Percentiles rank a stretch among this genome's conserved stretches.
Conservation (phyloP, 2,797 vertebrate species). For the Rhodeus uyekii region DNA sequence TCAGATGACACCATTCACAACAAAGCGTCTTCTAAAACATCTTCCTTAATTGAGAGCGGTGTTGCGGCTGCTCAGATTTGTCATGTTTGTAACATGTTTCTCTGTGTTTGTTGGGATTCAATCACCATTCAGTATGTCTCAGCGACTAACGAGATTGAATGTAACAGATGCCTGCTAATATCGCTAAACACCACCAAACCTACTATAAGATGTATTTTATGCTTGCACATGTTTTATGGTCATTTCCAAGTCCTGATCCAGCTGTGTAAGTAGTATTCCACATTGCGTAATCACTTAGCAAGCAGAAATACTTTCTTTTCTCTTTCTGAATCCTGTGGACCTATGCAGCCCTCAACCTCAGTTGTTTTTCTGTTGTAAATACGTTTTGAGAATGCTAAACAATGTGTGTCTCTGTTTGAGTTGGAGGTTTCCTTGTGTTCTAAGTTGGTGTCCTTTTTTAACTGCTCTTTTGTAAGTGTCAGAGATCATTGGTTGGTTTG, state of each 20-base stretch:
- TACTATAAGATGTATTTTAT: constrained; percentile 50
- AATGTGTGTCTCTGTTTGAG: constrained; percentile 69
- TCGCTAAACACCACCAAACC: constrained; percentile 54
- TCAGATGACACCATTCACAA: not conserved
- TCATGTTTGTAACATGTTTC: constrained; percentile 32
- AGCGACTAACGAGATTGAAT: constrained; percentile 52
- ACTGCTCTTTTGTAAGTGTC: constrained; percentile 65
- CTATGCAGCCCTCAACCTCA: constrained; percentile 78
- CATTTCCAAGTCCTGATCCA: constrained; percentile 53
- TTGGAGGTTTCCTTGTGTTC: constrained; percentile 69
- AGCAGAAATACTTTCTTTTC: constrained; percentile 56
- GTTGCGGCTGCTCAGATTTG: constrained; percentile 13
- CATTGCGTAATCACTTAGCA: constrained; percentile 52
- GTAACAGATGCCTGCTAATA: constrained; percentile 58
- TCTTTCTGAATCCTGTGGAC: constrained; percentile 79
- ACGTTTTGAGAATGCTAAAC: constrained; percentile 74
- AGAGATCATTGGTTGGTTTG: constrained; percentile 73
- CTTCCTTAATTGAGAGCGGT: constrained; percentile 26
- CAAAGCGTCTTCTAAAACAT: constrained; percentile 17
- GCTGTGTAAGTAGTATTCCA: constrained; percentile 52
- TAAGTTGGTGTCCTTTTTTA: constrained; percentile 66
- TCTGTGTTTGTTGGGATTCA: constrained; percentile 47
- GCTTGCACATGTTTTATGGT: constrained; percentile 52
- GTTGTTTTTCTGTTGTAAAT: constrained; percentile 77
- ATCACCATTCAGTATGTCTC: constrained; percentile 43